Base-by-base conservation (phyloP, 2,113 vertebrate species). In the Athene noctua region DNA sequence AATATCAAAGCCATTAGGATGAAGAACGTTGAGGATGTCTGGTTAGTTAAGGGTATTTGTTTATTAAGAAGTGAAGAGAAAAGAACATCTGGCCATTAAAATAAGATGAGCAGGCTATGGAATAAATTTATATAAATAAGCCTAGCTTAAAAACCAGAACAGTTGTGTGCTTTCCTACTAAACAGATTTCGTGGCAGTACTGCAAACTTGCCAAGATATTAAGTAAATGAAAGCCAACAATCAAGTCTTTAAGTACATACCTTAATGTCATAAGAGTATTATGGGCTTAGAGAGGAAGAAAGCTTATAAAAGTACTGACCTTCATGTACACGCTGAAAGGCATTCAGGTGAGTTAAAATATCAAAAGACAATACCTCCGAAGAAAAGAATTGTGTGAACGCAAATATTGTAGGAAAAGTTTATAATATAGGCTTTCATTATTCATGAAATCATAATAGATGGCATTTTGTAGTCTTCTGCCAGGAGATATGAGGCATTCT, bases 41-140 rank as follows among this genome's bases (percentile, higher is more conserved):
- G 40, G 83, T 91, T 95, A 72, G 91, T 94, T 94, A 88, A 91
- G 83, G 58, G 62, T 91, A 78, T 94, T 94, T 94, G 91, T 95
- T 92, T 96, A 91, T 95, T 95, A 94, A 91, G 86, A 94, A 92
- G 73, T 79, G 63, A 93, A 92, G 86, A 96, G 88, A 94, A 94
- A 94, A 91, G 96, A 96, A 96, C 95, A 96, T 97, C 97, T 97
- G 96, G 94, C 88, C 94, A 82, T 96, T 96, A 95, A 96, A 96
- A 91, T 89, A 94, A 95, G 95, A 95, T 63, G 94, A 95, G 73
- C 89, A 81, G 83, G 83, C 73, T 91, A 86, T 92, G 92, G 95
- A 97, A 96, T 96, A 89, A 84, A 96, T 97, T 93, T 93, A 96
- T 96, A 96, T 78, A 96, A 96, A 95, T 95, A 96, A 96, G 68